Evolutionary conservation across 2,888 invertebrate species (phyloP), one percentile per base, ranked within the genome.

Genomic region (Parnassius mnemosyne): DNA sequence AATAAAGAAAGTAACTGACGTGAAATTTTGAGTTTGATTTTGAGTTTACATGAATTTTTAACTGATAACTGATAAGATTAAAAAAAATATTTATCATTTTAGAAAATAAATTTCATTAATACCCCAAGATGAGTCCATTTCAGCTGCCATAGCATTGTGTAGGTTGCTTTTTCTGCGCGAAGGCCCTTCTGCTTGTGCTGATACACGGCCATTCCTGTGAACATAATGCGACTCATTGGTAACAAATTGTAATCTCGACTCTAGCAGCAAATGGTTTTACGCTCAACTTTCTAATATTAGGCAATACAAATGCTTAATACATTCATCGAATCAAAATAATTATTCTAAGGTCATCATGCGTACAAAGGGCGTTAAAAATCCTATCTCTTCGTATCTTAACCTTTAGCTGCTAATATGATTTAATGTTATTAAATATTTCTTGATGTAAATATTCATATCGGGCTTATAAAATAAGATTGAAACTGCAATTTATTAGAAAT

Each of bases 161-260:
- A 95, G 87, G 75, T 95, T 95, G 79, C 95, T 95, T 79, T 95
- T 95, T 69, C 94, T 93, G 72, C 95, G 91, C 63, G 94, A 93
- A 16, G 95, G 95, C 63, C 95, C 95, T 71, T 90, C 91, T 68
- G 94, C 93, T 79, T 94, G 94, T 57, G 92, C 81, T 69, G 92
- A 90, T 61, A 87, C 72, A 64, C 87, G 83, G 67, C 90, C 89
- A 88, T 91, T 91, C 87, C 92, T 92, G 78, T 66, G 49, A 16
- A 51, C 11, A 53, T 56, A 51, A 46, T 20, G 11, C 16, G 50
- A 59, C 63, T 61, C 55, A 47, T 47, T 65, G 25, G 10, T 63
- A 53, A 53, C 51, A 59, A 61, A 34, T 60, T 57, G 52, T 43
- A 57, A 53, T 59, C n/a, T 53, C 52, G 34, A 43, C n/a, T 57